Conservation (phyloP, 2,888 invertebrate genomes). For the Electrophaes corylata region DNA sequence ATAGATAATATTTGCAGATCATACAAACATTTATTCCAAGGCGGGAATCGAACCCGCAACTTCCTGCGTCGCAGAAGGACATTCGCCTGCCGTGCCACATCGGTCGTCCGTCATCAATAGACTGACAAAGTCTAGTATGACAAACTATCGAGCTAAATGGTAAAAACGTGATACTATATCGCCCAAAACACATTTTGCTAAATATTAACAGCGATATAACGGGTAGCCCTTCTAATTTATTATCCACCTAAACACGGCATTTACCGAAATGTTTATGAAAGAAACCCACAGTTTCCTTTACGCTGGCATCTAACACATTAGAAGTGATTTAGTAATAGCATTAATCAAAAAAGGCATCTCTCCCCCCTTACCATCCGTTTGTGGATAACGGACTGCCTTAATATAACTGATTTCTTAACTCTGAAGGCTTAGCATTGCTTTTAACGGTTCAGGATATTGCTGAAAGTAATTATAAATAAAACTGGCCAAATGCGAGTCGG, state of each 20-base stretch:
- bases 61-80: no score
- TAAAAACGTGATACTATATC: not conserved
- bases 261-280: conserved; percentile 48
- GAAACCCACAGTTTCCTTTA: conserved; percentile 47
- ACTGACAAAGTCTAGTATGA: not conserved
- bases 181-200: conserved; percentile 34
- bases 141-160: not conserved
- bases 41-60: no score
- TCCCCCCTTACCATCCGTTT: conserved; percentile 32
- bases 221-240: conserved; percentile 39
- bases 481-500: no score
- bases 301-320: conserved; percentile 53
- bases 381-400: conserved; percentile 41
- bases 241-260: conserved; percentile 42
- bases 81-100: no score
- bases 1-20: no score
- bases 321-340: conserved; percentile 64
- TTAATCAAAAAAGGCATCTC: conserved; percentile 60
- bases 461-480: not conserved
- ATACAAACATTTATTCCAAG: no score
- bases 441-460: not conserved
- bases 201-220: conserved; percentile 39
- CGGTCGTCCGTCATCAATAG: no score
- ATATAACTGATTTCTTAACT: conserved; percentile 44
- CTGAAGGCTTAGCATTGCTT: conserved; percentile 2